Base-by-base conservation (phyloP, 2,113 vertebrate species). In the Catharus fuscescens region DNA sequence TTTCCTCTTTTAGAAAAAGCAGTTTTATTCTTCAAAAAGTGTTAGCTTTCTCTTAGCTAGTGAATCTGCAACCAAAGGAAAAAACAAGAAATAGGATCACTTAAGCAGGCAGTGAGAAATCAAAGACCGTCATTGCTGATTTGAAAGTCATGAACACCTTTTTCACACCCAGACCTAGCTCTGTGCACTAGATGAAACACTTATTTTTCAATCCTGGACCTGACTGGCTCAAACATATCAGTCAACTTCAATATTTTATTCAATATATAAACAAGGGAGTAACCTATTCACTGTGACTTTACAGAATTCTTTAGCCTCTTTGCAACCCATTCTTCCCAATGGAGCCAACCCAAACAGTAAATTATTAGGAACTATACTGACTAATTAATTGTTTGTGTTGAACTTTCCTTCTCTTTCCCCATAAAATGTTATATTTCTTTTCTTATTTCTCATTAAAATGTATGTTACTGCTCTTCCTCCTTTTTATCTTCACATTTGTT, bases 221-320 rank as follows among this genome's bases (percentile, higher is more conserved):
- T 82, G n/a, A 54, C 44, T 85, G 85, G 44, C 72, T 89, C 71
- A n/a, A 78, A 96, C 42, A 79, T 76, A 90, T 71, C 81, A 80
- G 65, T 44, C 90, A 66, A 64, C 34, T 94, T 93, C 88, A 92
- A 45, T 95, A 97, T 91, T 97, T 95, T 93, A 95, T 88, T 94
- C 81, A 88, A 73, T 91, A 88, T 85, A 80, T 93, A 89, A 81
- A 85, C 53, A 70, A 88, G 70, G 62, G 70, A 91, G 71, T 87
- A 90, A 94, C 60, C 44, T 95, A 90, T 82, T 38, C 76, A 81
- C 72, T 45, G 50, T 85, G 96, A 95, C 94, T 96, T 96, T 95
- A 96, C 72, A 95, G 17, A 54, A 89, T 80, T 88, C 88, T 92
- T 96, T 64, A 92, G 90, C 61, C 84, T 96, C 85, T 97, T 96